Conservation (phyloP, 2,797 vertebrate genomes). For the Liparis tanakae region DNA sequence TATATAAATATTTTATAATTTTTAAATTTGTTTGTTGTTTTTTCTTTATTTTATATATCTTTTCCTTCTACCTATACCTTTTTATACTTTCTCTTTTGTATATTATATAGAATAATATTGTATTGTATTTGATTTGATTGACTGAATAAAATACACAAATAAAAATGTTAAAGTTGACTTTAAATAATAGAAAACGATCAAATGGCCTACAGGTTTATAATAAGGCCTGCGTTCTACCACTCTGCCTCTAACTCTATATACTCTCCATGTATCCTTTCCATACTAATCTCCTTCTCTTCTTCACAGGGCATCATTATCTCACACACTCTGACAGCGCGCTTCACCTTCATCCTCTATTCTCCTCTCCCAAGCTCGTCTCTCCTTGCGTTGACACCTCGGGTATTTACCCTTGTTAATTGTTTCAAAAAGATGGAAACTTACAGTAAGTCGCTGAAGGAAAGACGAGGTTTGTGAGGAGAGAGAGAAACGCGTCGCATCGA, state of each 20-base stretch:
- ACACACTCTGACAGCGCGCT: not conserved
- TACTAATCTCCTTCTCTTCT: not conserved
- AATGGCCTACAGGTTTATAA: not conserved
- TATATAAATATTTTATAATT: too few species aligned
- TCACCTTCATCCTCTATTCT: constrained; percentile 10
- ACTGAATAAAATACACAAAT: too few species aligned
- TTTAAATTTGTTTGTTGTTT: too few species aligned
- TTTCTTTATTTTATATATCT: too few species aligned
- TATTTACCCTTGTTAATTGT: constrained; percentile 62
- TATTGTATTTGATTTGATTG: too few species aligned
- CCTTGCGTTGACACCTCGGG: constrained; percentile 37
- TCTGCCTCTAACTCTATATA: not conserved
- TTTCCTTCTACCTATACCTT: too few species aligned
- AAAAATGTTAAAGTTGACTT: not conserved
- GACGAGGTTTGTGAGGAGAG: constrained; percentile 12
- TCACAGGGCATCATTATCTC: constrained; percentile 3
- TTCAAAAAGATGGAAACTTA: constrained; percentile 62
- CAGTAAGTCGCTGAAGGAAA: constrained; percentile 53
- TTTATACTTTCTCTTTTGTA: too few species aligned
- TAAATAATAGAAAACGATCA: not conserved
- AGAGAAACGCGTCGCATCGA: constrained; percentile 10
- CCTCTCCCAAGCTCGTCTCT: constrained; percentile 21
- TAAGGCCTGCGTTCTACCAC: not conserved
- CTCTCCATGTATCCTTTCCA: constrained; percentile 1
- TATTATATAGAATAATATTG: too few species aligned